Conservation (phyloP, 2,888 invertebrate genomes). For the Dilophus febrilis region DNA sequence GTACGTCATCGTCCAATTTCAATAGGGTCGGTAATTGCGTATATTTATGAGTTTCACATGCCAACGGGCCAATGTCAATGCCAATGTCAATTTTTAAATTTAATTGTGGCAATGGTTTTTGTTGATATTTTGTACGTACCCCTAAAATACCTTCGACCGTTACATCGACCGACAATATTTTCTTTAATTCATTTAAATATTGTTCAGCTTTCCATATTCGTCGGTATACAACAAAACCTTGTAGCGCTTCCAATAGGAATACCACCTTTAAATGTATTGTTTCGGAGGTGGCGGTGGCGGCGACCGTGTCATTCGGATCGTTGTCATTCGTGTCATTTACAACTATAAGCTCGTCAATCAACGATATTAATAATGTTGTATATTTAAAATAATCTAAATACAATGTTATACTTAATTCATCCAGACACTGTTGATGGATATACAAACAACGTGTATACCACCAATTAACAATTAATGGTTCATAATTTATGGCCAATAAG, state of each 20-base stretch:
- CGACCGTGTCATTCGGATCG: too few species aligned
- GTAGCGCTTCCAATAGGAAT: slow-evolving; percentile 36
- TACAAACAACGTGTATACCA: slow-evolving; percentile 60
- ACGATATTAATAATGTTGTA: slow-evolving; percentile 13
- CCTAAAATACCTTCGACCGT: slow-evolving; percentile 64
- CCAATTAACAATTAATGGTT: slow-evolving; percentile 19
- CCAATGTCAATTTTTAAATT: slow-evolving; percentile 43
- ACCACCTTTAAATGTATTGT: slow-evolving; percentile 28
- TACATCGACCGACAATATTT: slow-evolving; percentile 46
- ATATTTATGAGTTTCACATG: slow-evolving; percentile 33
- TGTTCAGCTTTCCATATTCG: slow-evolving; percentile 52
- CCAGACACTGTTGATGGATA: slow-evolving; percentile 58
- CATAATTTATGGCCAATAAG: slow-evolving; percentile 18
- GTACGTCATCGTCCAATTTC: slow-evolving; percentile 68
- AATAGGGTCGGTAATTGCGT: slow-evolving; percentile 45
- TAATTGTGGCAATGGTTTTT: slow-evolving; percentile 65
- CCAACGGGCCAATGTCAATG: slow-evolving; percentile 29
- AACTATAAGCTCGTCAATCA: slow-evolving; percentile 20
- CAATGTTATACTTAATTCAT: slow-evolving; percentile 54
- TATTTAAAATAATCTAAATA: slow-evolving; percentile 28
- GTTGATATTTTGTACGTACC: slow-evolving; percentile 78
- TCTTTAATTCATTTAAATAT: slow-evolving; percentile 44
- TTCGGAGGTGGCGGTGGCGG: too few species aligned
- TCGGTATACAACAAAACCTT: slow-evolving; percentile 57
- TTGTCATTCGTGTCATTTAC: too few species aligned